Evolutionary conservation across 2,888 invertebrate species (phyloP), one percentile per base, ranked within the genome.

Genomic region (Isotomurus palustris): DNA sequence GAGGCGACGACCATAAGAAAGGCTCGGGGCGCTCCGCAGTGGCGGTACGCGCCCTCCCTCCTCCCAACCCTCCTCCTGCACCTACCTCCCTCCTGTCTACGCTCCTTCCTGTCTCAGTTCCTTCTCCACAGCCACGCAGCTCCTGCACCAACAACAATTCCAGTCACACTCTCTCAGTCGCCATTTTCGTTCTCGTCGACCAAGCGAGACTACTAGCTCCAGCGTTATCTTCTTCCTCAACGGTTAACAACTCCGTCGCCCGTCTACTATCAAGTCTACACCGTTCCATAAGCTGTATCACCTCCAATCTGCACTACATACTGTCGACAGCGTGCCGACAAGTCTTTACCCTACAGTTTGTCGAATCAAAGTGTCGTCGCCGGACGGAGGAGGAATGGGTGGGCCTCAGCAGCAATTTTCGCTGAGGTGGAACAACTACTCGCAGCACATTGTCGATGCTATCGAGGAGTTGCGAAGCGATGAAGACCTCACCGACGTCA

Each of bases 361-460:
- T 32, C 14, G 8, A 32, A 32, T 12, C 32, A 32, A 32, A 32
- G 8, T 32, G 8, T 32, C 32, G 32, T 32, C 32, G n/a, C n/a
- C n/a, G n/a, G n/a, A n/a, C n/a, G 32, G 8, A 32, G 32, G 14
- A 14, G 27, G 22, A 19, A 66, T 66, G 62, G 58, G 60, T n/a
- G 49, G 62, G 3, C 52, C 67, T 38, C 58, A 61, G n/a, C 86
- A 87, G 74, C 88, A 89, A 74, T 91, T 88, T 77, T 88, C 88
- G 66, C 78, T 91, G 70, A 84, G 88, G 68, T 91, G 91, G 91
- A 89, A 88, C 76, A 88, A 89, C 77, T 88, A 90, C 75, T 82
- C 86, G 73, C 75, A 84, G 82, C 77, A 77, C 76, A 84, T 91
- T 72, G 87, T 86, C 65, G 85, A 84, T 75, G 87, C 88, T 43